Evolutionary conservation across 2,797 vertebrate species (phyloP).

Genomic region (Anomalospiza imberbis): DNA sequence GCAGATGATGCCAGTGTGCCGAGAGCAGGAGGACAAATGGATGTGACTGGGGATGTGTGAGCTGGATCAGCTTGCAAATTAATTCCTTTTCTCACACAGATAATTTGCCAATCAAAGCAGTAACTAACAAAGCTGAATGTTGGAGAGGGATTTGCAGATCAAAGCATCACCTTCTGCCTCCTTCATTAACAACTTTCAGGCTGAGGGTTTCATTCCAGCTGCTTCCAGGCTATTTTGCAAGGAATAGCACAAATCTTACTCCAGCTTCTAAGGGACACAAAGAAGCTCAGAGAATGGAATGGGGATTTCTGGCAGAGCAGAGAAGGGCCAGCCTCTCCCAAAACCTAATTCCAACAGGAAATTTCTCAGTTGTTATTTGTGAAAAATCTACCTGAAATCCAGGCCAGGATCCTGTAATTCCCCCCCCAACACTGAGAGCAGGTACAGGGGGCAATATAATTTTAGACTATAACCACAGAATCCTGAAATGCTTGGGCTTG

Average conservation of each 20-base stretch:
- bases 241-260: neutral
- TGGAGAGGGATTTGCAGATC: neutral
- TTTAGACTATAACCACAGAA: neutral
- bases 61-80: slow-evolving; percentile 9
- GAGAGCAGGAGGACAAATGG: neutral
- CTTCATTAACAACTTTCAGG: neutral
- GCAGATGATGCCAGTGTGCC: neutral
- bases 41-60: neutral
- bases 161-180: neutral
- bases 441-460: neutral
- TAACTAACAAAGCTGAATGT: neutral
- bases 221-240: neutral
- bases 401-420: neutral
- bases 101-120: neutral
- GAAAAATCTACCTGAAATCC: neutral
- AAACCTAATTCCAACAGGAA: neutral
- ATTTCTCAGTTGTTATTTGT: neutral
- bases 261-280: neutral
- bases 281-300: neutral
- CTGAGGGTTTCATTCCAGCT: neutral
- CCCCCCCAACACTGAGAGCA: neutral
- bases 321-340: neutral
- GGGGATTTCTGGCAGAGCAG: neutral
- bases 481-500: neutral
- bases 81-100: slow-evolving; percentile 1